A percentile compares a stretch with the other conserved stretches of the same genome.
Evolutionary conservation across 2,113 vertebrate genomes (phyloP).

Genomic region (Piprites chloris): DNA sequence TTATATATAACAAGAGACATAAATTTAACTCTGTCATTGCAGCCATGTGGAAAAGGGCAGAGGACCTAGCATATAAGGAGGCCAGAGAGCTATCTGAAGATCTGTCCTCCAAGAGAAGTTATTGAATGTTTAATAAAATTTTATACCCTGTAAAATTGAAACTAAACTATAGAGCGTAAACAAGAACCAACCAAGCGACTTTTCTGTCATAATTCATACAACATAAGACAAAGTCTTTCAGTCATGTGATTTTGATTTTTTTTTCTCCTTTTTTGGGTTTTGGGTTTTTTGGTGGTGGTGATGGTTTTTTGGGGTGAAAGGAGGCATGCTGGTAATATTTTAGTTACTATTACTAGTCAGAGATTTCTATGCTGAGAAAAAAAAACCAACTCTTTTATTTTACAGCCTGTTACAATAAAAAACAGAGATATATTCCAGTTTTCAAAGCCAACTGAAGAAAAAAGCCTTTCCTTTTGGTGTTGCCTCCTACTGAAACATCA

Average conservation of each 20-base stretch:
- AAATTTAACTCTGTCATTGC: background rate
- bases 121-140: background rate
- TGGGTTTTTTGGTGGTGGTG: accelerated
- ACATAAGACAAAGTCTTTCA: background rate
- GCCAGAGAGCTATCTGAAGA: background rate
- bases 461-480: background rate
- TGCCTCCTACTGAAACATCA: background rate
- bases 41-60: background rate
- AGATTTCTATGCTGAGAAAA: background rate
- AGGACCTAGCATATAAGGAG: background rate
- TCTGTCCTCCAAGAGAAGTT: background rate
- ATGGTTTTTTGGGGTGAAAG: background rate
- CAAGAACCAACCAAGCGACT: background rate
- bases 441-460: background rate
- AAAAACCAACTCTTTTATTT: background rate
- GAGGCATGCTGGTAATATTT: background rate
- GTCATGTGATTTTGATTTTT: background rate
- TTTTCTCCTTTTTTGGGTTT: background rate
- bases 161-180: background rate
- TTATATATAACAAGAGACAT: no score
- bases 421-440: background rate
- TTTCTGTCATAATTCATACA: background rate
- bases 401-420: background rate
- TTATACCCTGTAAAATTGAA: background rate
- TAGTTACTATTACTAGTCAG: background rate